Base-by-base conservation (phyloP, 2,888 invertebrate genomes). In the Sminthurides aquaticus region DNA sequence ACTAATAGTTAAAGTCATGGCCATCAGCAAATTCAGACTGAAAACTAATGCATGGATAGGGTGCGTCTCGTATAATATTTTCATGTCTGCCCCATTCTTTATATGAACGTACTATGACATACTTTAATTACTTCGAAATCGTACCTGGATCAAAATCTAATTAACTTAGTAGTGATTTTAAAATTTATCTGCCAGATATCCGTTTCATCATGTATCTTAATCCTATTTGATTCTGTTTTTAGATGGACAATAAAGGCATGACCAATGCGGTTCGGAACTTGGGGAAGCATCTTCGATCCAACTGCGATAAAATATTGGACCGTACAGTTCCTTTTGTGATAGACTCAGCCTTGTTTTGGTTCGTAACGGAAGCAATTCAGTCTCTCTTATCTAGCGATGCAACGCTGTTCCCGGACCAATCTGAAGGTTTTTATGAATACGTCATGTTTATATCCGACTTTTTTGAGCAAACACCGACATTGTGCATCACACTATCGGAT, bases 261-360 rank as follows among this genome's bases (percentile, higher is more conserved):
- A 49, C 49, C 1, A 65, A 61, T 49, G 61, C 69, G 24, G 68
- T 70, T 3, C 52, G 62, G 11, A 64, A 68, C 26, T 57, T 74
- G 8, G 69, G 70, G 5, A 75, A 69, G 49, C 65, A 69, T 54
- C 57, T 75, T 18, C 60, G 67, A 54, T 56, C 68, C 24, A 68
- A 72, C 48, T 75, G 74, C 66, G 74, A 75, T 62, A 71, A 72
- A 66, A 71, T 75, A 57, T 64, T 75, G 2, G 68, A 70, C 60
- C 60, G 63, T 1, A 67, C 69, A 15, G 67, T 71, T 60, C 71
- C 73, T 22, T 66, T 75, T 49, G 68, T 71, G 3, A 69, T 75
- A 48, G 71, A 75, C 58, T 69, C 71, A 1, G 29, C 54, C 26
- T 26, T 70, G 2, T 56, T 71, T 60, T 67, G 67, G 26, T 66